These are phyloP conservation scores for Tanypteryx hageni DNA, from an alignment of 2,888 invertebrate species.

Conservation along the genomic window DNA sequence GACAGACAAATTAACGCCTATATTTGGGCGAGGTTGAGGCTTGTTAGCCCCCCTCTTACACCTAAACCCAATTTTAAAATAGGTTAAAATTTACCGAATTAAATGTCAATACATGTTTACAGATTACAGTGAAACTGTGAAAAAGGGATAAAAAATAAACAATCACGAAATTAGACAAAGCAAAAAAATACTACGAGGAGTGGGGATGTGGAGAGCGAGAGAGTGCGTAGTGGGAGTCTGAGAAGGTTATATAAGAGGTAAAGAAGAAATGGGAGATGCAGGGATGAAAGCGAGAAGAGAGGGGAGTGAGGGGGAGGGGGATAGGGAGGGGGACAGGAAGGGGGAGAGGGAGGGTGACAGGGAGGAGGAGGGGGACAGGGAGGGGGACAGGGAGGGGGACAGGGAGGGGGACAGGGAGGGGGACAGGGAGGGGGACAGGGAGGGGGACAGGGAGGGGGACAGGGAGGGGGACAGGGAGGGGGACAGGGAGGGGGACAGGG, in stretches of 20 bases:
- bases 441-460: background rate
- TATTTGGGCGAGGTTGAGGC: too few species aligned
- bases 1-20: too few species aligned
- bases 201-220: background rate
- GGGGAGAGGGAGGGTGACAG: background rate
- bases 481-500: background rate
- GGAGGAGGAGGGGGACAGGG: background rate
- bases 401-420: background rate
- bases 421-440: background rate
- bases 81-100: too few species aligned
- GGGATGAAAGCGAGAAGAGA: background rate
- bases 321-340: background rate
- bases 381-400: background rate
- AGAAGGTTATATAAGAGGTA: constrained; percentile 7
- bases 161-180: too few species aligned
- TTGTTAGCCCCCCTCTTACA: too few species aligned
- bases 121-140: too few species aligned
- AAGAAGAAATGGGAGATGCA: background rate
- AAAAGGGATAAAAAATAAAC: too few species aligned
- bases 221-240: background rate
- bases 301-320: background rate
- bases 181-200: background rate
- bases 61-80: too few species aligned
- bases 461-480: background rate
- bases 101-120: too few species aligned